Conservation (phyloP, 2,113 vertebrate genomes). For the Phaetusa simplex region DNA sequence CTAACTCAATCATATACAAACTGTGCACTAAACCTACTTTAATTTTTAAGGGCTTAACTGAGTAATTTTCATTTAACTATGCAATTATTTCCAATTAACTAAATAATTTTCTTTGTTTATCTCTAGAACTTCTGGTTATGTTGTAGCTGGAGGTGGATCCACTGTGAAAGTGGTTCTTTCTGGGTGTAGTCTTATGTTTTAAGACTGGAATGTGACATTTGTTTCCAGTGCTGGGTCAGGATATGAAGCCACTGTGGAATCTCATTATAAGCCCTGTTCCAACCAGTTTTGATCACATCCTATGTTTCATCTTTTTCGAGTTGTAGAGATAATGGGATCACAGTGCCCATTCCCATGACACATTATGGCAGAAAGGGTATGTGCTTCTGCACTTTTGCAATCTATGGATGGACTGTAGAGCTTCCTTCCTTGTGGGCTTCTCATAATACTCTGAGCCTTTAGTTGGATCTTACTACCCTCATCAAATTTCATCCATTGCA, state of each 20-base stretch:
- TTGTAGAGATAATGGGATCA: not conserved
- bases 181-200: not conserved
- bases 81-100: not conserved
- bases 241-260: not conserved
- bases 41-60: not conserved
- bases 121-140: not conserved
- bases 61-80: not conserved
- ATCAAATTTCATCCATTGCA: not conserved
- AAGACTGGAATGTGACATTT: not conserved
- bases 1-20: not conserved
- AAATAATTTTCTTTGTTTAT: not conserved
- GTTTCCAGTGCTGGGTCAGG: not conserved
- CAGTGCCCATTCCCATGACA: not conserved
- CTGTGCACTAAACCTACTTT: not conserved
- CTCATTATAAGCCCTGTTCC: not conserved
- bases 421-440: not conserved
- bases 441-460: not conserved
- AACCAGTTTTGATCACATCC: not conserved
- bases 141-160: not conserved
- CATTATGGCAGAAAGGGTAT: not conserved
- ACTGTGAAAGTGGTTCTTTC: not conserved
- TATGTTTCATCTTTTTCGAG: not conserved
- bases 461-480: not conserved
- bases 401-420: not conserved
- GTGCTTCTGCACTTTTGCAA: not conserved